Percentiles rank a stretch among this genome's conserved stretches.
Conservation (phyloP, 2,113 vertebrate genomes). For the Petromus typicus region DNA sequence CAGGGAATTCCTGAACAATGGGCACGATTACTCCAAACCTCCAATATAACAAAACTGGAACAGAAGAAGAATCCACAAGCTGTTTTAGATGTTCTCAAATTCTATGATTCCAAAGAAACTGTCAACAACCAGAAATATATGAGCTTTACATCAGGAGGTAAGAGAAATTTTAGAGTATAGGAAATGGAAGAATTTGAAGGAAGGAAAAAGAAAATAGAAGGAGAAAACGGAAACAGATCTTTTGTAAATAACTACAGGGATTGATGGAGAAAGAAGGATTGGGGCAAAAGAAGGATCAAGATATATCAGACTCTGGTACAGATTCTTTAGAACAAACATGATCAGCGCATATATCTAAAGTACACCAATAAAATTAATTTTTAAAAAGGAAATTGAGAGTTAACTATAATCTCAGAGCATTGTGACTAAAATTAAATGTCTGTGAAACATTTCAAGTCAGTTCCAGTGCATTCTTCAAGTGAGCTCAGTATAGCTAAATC, state of each 20-base stretch:
- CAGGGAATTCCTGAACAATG: slow-evolving; percentile 99
- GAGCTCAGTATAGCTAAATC: not conserved
- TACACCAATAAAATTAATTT: not conserved
- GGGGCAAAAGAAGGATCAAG: not conserved
- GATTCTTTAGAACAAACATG: not conserved
- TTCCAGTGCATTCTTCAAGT: not conserved
- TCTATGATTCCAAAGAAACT: slow-evolving; percentile 99
- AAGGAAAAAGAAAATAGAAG: not conserved
- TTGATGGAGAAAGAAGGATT: not conserved
- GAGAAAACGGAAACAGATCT: not conserved
- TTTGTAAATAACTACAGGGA: not conserved
- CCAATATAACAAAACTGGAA: slow-evolving; percentile 98
- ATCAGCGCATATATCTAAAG: not conserved
- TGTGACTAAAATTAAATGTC: not conserved
- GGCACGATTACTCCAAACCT: slow-evolving; percentile 98
- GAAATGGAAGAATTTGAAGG: not conserved
- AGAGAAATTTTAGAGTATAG: slow-evolving; percentile 54
- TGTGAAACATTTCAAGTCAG: not conserved
- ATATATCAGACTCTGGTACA: not conserved
- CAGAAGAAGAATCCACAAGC: slow-evolving; percentile 99
- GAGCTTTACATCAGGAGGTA: slow-evolving; percentile 99
- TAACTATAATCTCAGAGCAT: not conserved
- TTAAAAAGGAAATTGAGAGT: not conserved
- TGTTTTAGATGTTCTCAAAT: slow-evolving; percentile 98
- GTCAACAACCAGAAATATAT: slow-evolving; percentile 99